Conservation (phyloP, 2,113 vertebrate genomes). For the Beaufortia kweichowensis region DNA sequence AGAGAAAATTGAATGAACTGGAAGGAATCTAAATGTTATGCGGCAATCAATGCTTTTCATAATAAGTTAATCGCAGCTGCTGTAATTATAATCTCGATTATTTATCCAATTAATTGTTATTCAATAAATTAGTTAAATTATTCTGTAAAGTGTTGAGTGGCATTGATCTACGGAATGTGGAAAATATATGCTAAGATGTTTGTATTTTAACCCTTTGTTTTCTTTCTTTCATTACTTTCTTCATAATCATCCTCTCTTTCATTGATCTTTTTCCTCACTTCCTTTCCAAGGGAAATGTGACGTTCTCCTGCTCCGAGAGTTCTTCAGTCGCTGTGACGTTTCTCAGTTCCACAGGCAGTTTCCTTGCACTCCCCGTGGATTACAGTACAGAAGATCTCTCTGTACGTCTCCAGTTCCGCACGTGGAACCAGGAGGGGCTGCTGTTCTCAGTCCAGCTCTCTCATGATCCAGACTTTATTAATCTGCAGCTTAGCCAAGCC, state of each 20-base stretch:
- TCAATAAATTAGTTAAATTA: too few species aligned
- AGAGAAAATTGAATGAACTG: too few species aligned
- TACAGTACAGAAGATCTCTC: slow-evolving; percentile 79
- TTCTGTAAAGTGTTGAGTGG: too few species aligned
- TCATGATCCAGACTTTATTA: slow-evolving; percentile 75
- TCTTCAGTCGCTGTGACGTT: slow-evolving; percentile 90
- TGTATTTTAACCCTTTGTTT: too few species aligned
- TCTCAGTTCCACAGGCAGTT: slow-evolving; percentile 81
- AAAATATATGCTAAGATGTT: too few species aligned
- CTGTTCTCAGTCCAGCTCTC: slow-evolving; percentile 81
- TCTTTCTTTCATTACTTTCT: background rate
- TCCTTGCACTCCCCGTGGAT: slow-evolving; percentile 82
- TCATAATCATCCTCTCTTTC: slow-evolving; percentile 24
- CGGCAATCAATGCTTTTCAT: too few species aligned
- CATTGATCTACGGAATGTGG: too few species aligned
- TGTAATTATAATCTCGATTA: too few species aligned
- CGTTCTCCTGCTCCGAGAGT: slow-evolving; percentile 90
- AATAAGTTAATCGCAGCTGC: too few species aligned
- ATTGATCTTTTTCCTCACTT: background rate
- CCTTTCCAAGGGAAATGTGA: slow-evolving; percentile 87
- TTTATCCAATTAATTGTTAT: too few species aligned
- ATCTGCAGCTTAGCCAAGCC: slow-evolving; percentile 78
- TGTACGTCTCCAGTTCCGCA: slow-evolving; percentile 91
- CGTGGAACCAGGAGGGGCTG: slow-evolving; percentile 89
- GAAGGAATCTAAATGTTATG: too few species aligned